Conservation (phyloP, 2,888 invertebrate species). For the Hypomecis punctinalis region DNA sequence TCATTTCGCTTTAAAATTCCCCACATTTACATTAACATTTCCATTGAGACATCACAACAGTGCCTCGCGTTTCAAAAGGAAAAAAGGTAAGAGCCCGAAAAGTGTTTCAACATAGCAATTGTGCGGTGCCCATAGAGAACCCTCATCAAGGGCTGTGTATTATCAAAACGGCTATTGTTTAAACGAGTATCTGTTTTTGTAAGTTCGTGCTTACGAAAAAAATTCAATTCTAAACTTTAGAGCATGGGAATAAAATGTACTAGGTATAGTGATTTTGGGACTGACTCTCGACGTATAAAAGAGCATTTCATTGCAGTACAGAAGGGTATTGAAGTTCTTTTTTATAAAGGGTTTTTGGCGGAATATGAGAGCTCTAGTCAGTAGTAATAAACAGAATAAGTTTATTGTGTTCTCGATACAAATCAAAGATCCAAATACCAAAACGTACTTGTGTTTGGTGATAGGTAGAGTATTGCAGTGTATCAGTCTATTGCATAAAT, state of each 20-base stretch:
- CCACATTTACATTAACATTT: slow-evolving; percentile 31
- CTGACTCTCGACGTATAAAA: slow-evolving; percentile 70
- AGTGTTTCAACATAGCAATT: slow-evolving; percentile 43
- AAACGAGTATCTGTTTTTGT: slow-evolving; percentile 71
- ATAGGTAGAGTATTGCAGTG: no score
- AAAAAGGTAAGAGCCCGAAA: slow-evolving; percentile 37
- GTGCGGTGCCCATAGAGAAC: slow-evolving; percentile 48
- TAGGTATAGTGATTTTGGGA: slow-evolving; percentile 30
- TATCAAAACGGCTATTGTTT: slow-evolving; percentile 78
- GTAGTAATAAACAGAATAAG: no score
- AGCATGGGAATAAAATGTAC: slow-evolving; percentile 18
- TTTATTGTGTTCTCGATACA: no score
- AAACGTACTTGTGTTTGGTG: no score
- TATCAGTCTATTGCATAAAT: no score
- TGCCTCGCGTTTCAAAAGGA: slow-evolving; percentile 36
- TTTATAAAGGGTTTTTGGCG: slow-evolving; percentile 76
- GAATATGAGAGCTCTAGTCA: slow-evolving; percentile 56
- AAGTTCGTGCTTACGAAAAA: slow-evolving; percentile 63
- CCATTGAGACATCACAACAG: slow-evolving; percentile 37
- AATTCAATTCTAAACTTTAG: slow-evolving; percentile 24
- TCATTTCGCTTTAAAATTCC: slow-evolving; percentile 27
- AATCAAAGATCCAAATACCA: no score
- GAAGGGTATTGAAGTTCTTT: slow-evolving; percentile 76
- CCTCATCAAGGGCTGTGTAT: slow-evolving; percentile 69
- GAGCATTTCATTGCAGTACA: slow-evolving; percentile 71